Base-by-base conservation (phyloP, 2,113 vertebrate species). In the Dryoscopus gambensis region DNA sequence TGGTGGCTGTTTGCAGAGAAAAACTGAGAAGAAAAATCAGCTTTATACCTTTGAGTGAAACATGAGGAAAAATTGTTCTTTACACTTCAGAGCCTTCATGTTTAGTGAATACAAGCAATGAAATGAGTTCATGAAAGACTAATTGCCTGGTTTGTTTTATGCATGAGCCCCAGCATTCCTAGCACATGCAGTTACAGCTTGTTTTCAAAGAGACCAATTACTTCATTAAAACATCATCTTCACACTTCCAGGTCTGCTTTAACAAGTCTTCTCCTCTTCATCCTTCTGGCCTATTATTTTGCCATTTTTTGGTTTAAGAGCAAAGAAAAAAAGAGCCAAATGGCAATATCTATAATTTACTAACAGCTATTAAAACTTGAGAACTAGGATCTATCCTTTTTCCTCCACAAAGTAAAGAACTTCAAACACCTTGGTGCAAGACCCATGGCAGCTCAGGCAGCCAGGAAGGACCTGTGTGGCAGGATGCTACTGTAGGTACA, bases 121-220 rank as follows among this genome's bases (percentile, higher is more conserved):
- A 91, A 96, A 87, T 23, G 57, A 94, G 81, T 68, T 90, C 81
- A 76, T 76, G 87, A 68, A 87, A 82, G 49, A 90, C 87, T 97
- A 89, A 96, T 91, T 69, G 82, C 84, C 87, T 21, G 6, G 78
- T 69, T 76, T 91, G 78, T 79, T 94, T 96, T 87, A 93, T 93
- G 90, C 92, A 91, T 81, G 64, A 96, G 93, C 42, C 57, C 35
- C 65, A 56, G 80, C 87, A 92, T 62, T 91, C 76, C 59, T 60
- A 77, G 70, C 53, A 68, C 57, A 46, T 8, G 57, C 81, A 69
- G 57, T 24, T 91, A 60, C 20, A 79, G 89, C 77, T 76, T 76
- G 14, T 85, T 93, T 96, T 91, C 91, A 93, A 82, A 95, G 83
- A 92, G 37, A 85, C 70, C 70, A 87, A 91, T 94, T 89, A 94